phyloP scores from a whole-genome alignment of 2,888 invertebrate genomes.

The Neocrepidodera transversa region DNA sequence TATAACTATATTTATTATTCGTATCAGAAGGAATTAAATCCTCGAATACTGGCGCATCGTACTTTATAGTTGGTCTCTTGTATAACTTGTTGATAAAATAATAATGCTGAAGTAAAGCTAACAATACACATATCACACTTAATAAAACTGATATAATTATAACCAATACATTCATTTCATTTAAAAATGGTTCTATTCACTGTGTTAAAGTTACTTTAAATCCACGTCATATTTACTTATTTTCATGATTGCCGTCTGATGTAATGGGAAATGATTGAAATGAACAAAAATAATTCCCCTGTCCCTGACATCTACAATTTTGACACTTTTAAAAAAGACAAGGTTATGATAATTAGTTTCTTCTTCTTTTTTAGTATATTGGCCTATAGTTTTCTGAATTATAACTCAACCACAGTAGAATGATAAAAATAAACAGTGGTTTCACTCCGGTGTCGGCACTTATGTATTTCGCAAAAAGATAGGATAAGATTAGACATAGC shows the following conservation, averaged over 20 bases:
- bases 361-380: no score
- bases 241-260: background rate
- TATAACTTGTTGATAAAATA: slow-evolving; percentile 50
- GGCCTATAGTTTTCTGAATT: no score
- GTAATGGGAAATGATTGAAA: no score
- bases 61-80: slow-evolving; percentile 46
- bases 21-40: slow-evolving; percentile 56
- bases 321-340: no score
- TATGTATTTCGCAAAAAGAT: no score
- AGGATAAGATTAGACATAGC: no score
- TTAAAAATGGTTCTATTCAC: background rate
- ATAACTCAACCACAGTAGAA: no score
- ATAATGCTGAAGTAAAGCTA: slow-evolving; percentile 56
- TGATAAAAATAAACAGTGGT: no score
- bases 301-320: no score
- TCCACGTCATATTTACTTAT: slow-evolving; percentile 15
- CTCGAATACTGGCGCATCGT: slow-evolving; percentile 55
- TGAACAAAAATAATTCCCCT: no score
- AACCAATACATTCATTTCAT: slow-evolving; percentile 47
- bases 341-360: no score
- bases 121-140: slow-evolving; percentile 57
- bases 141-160: slow-evolving; percentile 55
- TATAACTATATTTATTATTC: slow-evolving; percentile 42
- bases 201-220: slow-evolving; percentile 4
- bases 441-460: no score